These are phyloP conservation scores for Phrynocephalus vlangalii DNA, from an alignment of 2,797 vertebrate species.

Conservation along the genomic window DNA sequence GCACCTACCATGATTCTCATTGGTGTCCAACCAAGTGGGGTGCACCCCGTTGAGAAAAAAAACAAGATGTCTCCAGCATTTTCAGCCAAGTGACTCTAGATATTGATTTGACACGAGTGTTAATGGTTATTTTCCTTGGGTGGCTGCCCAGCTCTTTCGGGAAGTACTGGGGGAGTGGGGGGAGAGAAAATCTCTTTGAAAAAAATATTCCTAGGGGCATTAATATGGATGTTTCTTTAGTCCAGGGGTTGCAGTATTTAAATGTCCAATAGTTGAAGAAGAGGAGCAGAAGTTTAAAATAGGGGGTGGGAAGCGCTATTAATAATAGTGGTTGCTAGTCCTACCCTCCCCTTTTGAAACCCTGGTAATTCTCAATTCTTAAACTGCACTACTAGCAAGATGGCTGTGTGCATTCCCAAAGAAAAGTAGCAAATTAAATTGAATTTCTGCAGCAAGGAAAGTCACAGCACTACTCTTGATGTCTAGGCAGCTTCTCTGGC, in stretches of 20 bases:
- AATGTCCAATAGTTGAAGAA: not conserved
- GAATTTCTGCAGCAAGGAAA: no score
- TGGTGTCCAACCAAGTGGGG: not conserved
- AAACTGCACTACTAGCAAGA: no score
- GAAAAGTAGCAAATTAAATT: no score
- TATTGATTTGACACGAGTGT: rapidly evolving
- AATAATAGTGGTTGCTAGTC: not conserved
- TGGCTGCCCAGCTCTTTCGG: slow-evolving; percentile 28
- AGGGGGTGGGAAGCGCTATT: not conserved
- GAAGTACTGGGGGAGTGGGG: slow-evolving; percentile 31
- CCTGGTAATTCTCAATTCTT: no score
- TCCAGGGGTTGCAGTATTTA: not conserved
- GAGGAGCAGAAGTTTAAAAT: not conserved
- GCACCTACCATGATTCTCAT: not conserved
- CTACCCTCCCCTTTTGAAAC: no score
- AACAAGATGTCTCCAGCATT: not conserved
- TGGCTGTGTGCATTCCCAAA: no score
- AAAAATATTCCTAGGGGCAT: rapidly evolving
- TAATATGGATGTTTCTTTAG: not conserved
- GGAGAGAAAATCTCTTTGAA: not conserved
- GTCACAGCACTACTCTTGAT: no score
- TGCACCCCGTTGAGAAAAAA: not conserved
- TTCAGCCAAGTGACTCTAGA: not conserved
- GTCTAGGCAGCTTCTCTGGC: no score
- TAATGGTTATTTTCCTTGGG: slow-evolving; percentile 12